Conservation (phyloP, 2,113 vertebrate species). For the Lophius piscatorius region DNA sequence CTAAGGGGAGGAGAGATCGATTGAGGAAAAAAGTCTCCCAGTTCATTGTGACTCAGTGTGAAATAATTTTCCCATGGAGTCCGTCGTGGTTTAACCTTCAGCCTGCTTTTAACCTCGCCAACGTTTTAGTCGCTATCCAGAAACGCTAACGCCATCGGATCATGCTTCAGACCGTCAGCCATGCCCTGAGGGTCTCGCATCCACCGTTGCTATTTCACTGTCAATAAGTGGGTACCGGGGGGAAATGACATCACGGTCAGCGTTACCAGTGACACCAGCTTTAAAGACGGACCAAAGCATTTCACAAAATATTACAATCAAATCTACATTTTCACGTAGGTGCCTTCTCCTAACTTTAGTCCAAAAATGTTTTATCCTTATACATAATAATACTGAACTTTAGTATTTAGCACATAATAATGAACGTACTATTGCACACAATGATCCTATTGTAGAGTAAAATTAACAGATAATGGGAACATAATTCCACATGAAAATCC, state of each 20-base stretch:
- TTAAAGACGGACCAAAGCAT: constrained; percentile 32
- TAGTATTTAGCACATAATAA: too few relatives aligned
- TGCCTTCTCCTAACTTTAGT: too few relatives aligned
- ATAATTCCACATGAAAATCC: too few relatives aligned
- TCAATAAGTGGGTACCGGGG: constrained; percentile 55
- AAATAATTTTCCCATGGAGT: constrained; percentile 35
- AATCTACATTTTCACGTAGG: too few relatives aligned
- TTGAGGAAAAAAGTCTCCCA: too few relatives aligned
- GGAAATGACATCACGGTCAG: constrained; percentile 20
- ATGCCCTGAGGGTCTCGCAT: constrained; percentile 52
- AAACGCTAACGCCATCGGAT: constrained; percentile 58
- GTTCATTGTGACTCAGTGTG: not conserved
- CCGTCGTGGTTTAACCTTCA: constrained; percentile 76
- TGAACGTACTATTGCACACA: too few relatives aligned
- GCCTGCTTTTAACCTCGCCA: constrained; percentile 66
- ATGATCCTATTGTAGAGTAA: too few relatives aligned
- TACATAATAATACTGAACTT: too few relatives aligned
- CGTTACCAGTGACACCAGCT: constrained; percentile 29
- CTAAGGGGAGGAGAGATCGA: too few relatives aligned
- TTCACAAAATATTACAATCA: too few relatives aligned
- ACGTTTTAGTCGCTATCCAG: constrained; percentile 76
- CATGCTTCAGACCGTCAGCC: constrained; percentile 53
- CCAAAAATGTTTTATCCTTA: too few relatives aligned
- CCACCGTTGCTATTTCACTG: constrained; percentile 52
- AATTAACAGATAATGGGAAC: too few relatives aligned